Evolutionary conservation across 2,888 invertebrate genomes (phyloP).

Genomic region (Tuta absoluta): DNA sequence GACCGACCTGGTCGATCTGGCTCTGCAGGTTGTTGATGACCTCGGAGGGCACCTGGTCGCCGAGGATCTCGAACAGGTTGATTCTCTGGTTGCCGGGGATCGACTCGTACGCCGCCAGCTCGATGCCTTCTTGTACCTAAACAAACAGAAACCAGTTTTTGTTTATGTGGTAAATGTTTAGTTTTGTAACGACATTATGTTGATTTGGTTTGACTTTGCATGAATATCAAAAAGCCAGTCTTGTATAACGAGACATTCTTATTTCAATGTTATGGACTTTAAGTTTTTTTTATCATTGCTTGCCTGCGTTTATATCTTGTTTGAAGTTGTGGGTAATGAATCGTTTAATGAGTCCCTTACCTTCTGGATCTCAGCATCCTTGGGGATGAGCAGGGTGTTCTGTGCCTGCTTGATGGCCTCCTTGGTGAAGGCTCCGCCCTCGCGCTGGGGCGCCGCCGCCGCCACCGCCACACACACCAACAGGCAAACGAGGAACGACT

Average conservation of each 20-base stretch:
- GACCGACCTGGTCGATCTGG: conserved; percentile 92
- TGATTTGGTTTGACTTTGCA: not conserved
- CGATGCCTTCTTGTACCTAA: conserved; percentile 91
- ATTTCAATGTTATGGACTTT: not conserved
- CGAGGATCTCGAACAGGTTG: conserved; percentile 91
- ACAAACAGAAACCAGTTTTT: not conserved
- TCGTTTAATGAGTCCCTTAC: conserved; percentile 54
- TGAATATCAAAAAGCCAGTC: not conserved
- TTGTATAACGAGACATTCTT: not conserved
- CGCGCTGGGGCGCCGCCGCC: conserved; percentile 85
- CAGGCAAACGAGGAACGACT: conserved; percentile 64
- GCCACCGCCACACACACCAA: conserved; percentile 74
- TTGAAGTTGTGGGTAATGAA: not conserved
- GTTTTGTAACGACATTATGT: not conserved
- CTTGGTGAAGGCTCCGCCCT: conserved; percentile 90
- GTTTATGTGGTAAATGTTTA: not conserved
- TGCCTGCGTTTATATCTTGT: not conserved
- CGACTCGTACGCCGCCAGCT: conserved; percentile 91
- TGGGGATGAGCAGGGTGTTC: conserved; percentile 91
- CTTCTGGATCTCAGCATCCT: conserved; percentile 93
- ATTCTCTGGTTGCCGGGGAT: conserved; percentile 92
- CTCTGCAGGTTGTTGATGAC: conserved; percentile 93
- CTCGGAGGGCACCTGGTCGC: conserved; percentile 92
- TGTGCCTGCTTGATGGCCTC: conserved; percentile 94
- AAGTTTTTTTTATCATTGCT: not conserved